Evolutionary conservation across 2,888 invertebrate species (phyloP), one percentile per base, ranked within the genome.

Genomic region (Perdita meconis): DNA sequence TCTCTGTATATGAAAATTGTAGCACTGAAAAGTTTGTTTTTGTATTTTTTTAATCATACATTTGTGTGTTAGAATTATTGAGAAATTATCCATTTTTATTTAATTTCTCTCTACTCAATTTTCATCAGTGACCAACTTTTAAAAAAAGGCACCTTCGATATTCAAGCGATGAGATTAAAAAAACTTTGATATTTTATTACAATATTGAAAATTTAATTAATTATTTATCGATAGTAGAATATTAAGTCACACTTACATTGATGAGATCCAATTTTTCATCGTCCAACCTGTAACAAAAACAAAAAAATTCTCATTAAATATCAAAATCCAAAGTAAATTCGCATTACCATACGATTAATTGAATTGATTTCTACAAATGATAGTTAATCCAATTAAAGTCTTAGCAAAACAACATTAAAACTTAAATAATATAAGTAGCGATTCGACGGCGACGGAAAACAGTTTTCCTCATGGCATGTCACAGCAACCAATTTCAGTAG

Each of bases 221-320:
- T 1, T 34, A 2, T 12, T 6, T 8, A 47, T 13, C 0, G 5
- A 19, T 42, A 8, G 6, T 6, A 5, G 10, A 69, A 71, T n/a
- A 60, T 55, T 42, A 68, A 60, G 69, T 78, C 93, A 96, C 93
- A 96, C 97, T 97, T 93, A 97, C 97, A 93, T 98, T 97, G 86
- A 98, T 97, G 92, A 98, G 94, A 89, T 96, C 95, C 92, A 97
- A 96, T 92, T 97, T 96, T 89, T 97, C 96, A 86, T 94, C 94
- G 86, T 97, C 96, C 93, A 98, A 94, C 92, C 97, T 97, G 94
- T 56, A 94, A 94, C 86, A 90, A 81, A 90, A 75, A 80, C 84
- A 38, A 59, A 24, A 38, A 47, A 30, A 38, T 19, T 19, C 19
- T 65, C n/a, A 8, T 44, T 34, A 59, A 51, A 12, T 5, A 40